These are phyloP conservation scores for Nomada fabriciana DNA, from an alignment of 2,888 invertebrate species.

Conservation along the genomic window DNA sequence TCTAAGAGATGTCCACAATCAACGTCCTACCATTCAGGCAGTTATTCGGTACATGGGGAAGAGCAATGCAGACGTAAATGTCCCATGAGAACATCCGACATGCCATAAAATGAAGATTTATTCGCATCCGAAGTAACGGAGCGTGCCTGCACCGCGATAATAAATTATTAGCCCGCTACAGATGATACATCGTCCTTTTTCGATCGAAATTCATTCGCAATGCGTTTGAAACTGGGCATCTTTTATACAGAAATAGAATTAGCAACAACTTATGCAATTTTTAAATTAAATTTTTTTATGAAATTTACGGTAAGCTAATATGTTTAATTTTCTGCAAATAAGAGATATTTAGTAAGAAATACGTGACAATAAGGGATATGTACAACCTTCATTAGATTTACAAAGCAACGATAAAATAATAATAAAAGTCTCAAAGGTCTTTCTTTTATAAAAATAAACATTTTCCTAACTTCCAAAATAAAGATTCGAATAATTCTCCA, in stretches of 20 bases:
- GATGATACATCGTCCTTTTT: slow-evolving; percentile 3
- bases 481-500: too few species aligned
- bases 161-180: slow-evolving; percentile 58
- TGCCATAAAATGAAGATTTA: slow-evolving; percentile 71
- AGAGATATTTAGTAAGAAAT: too few species aligned
- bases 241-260: not conserved
- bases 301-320: too few species aligned
- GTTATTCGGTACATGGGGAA: slow-evolving; percentile 48
- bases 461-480: too few species aligned
- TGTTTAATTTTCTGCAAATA: too few species aligned
- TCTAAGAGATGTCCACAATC: slow-evolving; percentile 8
- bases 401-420: too few species aligned
- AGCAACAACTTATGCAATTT: not conserved
- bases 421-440: too few species aligned
- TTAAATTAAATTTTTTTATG: too few species aligned
- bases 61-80: slow-evolving; percentile 59
- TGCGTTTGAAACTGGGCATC: not conserved
- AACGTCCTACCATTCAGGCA: slow-evolving; percentile 38
- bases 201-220: slow-evolving; percentile 1
- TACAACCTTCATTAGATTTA: too few species aligned
- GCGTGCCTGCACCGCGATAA: slow-evolving; percentile 32
- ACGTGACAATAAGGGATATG: too few species aligned
- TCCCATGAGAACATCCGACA: slow-evolving; percentile 55
- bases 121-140: slow-evolving; percentile 61
- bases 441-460: too few species aligned